These are phyloP conservation scores for Rhagonycha fulva DNA, from an alignment of 2,888 invertebrate genomes.

Conservation along the genomic window DNA sequence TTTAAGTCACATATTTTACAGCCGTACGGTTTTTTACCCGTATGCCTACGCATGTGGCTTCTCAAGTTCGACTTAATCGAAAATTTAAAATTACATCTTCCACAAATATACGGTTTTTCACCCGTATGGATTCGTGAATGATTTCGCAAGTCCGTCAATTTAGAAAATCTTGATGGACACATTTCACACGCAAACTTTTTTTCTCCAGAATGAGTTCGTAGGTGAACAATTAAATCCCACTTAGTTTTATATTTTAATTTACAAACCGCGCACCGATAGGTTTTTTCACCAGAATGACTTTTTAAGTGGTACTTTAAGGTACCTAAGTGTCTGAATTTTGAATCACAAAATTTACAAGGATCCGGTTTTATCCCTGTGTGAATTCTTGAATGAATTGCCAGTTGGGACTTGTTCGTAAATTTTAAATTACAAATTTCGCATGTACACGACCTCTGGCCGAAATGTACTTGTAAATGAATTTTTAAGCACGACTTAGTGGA, in stretches of 20 bases:
- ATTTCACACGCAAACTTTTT: neutral
- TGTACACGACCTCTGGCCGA: neutral
- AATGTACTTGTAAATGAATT: neutral
- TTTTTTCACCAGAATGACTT: neutral
- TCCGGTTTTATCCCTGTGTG: neutral
- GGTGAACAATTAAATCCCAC: neutral
- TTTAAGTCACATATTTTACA: neutral
- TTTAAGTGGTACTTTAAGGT: neutral
- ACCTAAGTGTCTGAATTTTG: neutral
- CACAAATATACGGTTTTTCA: neutral
- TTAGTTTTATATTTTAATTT: neutral
- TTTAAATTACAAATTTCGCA: neutral
- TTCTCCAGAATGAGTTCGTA: neutral
- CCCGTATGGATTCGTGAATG: neutral
- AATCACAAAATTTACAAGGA: neutral
- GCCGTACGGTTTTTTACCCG: neutral
- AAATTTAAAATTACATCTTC: neutral
- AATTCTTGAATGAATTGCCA: neutral
- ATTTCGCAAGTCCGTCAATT: neutral
- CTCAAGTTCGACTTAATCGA: neutral
- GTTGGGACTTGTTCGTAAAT: neutral
- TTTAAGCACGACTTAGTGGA: neutral
- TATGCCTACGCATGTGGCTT: neutral
- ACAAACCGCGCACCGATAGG: neutral
- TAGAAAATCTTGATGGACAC: neutral